Percentiles rank a stretch among this genome's conserved stretches.
Conservation (phyloP, 2,888 invertebrate genomes). For the Drosophila siamana region DNA sequence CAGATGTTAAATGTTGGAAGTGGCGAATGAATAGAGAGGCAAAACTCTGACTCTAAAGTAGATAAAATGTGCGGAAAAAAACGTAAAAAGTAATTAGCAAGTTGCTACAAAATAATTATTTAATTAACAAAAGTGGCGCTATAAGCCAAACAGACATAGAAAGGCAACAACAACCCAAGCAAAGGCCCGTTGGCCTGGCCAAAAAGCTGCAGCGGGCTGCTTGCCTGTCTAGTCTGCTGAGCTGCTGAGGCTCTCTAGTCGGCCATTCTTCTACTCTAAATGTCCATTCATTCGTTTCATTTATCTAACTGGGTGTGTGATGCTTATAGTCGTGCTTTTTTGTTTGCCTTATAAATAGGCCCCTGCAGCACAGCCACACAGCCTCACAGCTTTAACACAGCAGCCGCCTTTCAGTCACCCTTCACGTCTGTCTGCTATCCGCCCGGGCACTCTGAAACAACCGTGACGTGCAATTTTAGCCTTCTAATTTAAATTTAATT, state of each 20-base stretch:
- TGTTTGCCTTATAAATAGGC: constrained; percentile 58
- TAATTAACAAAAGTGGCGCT: constrained; percentile 76
- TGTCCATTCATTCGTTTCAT: constrained; percentile 74
- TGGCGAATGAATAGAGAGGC: constrained; percentile 60
- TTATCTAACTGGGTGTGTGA: constrained; percentile 58
- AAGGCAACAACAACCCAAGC: background rate
- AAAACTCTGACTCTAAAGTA: constrained; percentile 11
- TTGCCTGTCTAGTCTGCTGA: too few species aligned
- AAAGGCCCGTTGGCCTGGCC: background rate
- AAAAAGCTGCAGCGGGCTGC: background rate
- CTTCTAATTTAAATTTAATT: constrained; percentile 81
- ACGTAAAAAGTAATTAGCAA: constrained; percentile 75
- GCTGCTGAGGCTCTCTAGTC: constrained; percentile 15
- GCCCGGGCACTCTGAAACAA: constrained; percentile 47
- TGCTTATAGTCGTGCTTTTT: constrained; percentile 40
- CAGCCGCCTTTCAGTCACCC: background rate
- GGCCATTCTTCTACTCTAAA: constrained; percentile 58
- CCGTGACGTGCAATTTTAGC: constrained; percentile 74
- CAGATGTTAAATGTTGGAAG: constrained; percentile 48
- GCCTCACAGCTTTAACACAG: too few species aligned
- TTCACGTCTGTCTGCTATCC: background rate
- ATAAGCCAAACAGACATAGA: constrained; percentile 11
- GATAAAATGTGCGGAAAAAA: constrained; percentile 23
- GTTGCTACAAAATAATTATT: constrained; percentile 81
- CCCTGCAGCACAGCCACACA: constrained; percentile 7